Percentiles rank a stretch among this genome's conserved stretches.
Evolutionary conservation across 1,140 invertebrate genomes (phyloP).

Genomic region (Camponotus floridanus): DNA sequence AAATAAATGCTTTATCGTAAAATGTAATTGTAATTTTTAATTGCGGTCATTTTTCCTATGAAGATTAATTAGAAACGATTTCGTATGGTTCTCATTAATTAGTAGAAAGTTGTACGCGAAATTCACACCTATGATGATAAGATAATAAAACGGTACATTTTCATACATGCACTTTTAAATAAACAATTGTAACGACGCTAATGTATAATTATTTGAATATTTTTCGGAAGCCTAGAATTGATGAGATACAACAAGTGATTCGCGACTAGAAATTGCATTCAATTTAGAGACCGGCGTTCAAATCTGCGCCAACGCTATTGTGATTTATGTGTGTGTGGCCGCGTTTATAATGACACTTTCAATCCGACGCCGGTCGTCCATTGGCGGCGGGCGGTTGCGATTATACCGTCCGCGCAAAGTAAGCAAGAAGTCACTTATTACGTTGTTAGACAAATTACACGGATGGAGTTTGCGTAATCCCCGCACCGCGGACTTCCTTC

Average conservation of each 20-base stretch:
- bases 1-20: neutral
- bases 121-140: neutral
- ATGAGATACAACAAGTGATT: neutral
- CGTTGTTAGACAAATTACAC: constrained; percentile 72
- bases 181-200: neutral
- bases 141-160: neutral
- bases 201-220: neutral
- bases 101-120: neutral
- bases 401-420: constrained; percentile 62
- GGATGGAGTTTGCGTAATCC: constrained; percentile 67
- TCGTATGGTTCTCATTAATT: neutral
- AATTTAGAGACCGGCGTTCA: constrained; percentile 11
- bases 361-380: constrained; percentile 43
- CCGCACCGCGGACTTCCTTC: constrained; percentile 54
- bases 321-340: constrained; percentile 47
- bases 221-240: neutral
- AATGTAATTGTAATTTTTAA: neutral
- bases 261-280: constrained; percentile 18
- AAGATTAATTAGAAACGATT: neutral
- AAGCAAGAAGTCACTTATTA: constrained; percentile 73
- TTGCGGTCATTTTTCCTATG: neutral
- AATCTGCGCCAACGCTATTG: constrained; percentile 58
- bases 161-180: neutral
- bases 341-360: constrained; percentile 65
- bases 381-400: constrained; percentile 33